These are phyloP conservation scores for Habroteleia sp. DNA, from an alignment of 2,888 invertebrate genomes.

Conservation along the genomic window DNA sequence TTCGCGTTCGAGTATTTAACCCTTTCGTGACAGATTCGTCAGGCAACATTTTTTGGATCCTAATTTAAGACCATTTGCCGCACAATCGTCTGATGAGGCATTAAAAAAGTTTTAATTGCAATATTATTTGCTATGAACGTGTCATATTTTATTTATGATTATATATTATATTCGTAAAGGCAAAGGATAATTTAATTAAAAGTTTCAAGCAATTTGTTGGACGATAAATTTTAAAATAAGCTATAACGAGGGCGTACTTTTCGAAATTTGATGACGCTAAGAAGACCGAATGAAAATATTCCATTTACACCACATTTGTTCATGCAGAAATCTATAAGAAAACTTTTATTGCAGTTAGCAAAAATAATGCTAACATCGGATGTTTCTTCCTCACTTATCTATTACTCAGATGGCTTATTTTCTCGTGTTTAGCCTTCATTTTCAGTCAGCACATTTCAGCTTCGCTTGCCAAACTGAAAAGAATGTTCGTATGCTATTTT, in stretches of 20 bases:
- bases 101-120: background rate
- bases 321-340: slow-evolving; percentile 40
- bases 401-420: slow-evolving; percentile 45
- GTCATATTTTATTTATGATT: background rate
- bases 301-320: slow-evolving; percentile 23
- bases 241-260: slow-evolving; percentile 25
- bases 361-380: slow-evolving; percentile 34
- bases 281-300: slow-evolving; percentile 27
- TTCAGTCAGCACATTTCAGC: slow-evolving; percentile 44
- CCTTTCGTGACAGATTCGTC: slow-evolving; percentile 16
- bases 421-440: slow-evolving; percentile 33
- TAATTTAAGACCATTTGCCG: no score
- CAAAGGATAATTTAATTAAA: slow-evolving; percentile 1
- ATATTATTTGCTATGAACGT: no score
- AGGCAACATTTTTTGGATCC: no score
- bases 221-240: slow-evolving; percentile 25
- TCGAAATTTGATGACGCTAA: slow-evolving; percentile 2
- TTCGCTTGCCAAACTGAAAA: slow-evolving; percentile 41
- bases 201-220: slow-evolving; percentile 1
- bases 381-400: slow-evolving; percentile 43
- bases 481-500: slow-evolving; percentile 27
- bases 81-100: background rate
- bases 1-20: slow-evolving; percentile 30
- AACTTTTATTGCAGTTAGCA: slow-evolving; percentile 36
- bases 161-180: background rate